Evolutionary conservation across 2,113 vertebrate genomes (phyloP).

Genomic region (Campylomormyrus numenius): DNA sequence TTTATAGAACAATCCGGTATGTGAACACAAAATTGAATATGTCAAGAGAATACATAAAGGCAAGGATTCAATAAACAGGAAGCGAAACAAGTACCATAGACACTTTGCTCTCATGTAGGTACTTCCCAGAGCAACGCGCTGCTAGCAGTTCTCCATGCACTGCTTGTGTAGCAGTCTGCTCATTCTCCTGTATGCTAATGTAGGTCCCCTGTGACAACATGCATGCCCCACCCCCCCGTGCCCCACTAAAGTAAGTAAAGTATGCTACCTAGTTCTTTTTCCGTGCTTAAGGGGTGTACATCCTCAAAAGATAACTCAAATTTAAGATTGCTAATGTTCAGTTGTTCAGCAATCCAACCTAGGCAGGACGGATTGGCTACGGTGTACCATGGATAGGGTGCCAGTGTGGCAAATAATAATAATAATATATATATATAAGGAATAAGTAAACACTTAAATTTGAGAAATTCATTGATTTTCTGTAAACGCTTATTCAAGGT

Average conservation of each 20-base stretch:
- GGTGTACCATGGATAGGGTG: not conserved
- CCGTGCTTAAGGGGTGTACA: not conserved
- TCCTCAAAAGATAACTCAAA: not conserved
- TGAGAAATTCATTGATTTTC: not conserved
- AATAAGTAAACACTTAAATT: not conserved
- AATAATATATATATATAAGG: not conserved
- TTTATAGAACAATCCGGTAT: not conserved
- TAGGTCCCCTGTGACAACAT: not conserved
- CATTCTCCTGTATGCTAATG: not conserved
- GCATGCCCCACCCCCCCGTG: not conserved
- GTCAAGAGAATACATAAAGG: not conserved
- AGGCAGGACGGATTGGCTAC: not conserved
- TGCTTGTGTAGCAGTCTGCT: not conserved
- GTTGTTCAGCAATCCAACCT: not conserved
- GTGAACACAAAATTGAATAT: not conserved
- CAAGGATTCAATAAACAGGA: constrained; percentile 1
- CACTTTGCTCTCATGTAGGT: not conserved
- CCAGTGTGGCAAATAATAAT: not conserved
- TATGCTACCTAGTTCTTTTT: not conserved
- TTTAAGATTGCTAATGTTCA: not conserved
- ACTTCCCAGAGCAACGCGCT: not conserved
- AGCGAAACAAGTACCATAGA: not conserved
- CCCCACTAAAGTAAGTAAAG: not conserved
- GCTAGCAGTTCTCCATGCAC: not conserved
- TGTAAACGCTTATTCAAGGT: not conserved